Conservation (phyloP, 1,140 invertebrate species). For the Leptinotarsa defecta region DNA sequence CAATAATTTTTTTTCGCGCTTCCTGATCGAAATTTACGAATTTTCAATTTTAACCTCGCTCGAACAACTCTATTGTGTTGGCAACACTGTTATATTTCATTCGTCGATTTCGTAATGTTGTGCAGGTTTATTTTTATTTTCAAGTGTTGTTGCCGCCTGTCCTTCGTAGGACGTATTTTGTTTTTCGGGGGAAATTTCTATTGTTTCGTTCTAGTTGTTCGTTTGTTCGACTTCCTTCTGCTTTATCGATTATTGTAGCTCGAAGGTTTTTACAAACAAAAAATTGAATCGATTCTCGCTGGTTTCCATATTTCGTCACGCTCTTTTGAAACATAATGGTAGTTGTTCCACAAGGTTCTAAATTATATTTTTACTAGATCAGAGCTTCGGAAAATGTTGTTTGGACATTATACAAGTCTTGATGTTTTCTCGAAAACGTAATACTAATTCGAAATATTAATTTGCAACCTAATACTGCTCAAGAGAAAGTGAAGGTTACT, state of each 20-base stretch:
- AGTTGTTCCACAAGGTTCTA: no score
- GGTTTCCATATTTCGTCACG: neutral
- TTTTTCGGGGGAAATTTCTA: neutral
- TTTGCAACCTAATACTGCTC: no score
- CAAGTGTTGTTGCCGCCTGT: neutral
- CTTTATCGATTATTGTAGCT: neutral
- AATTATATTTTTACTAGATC: no score
- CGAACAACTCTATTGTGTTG: no score
- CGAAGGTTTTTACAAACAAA: neutral
- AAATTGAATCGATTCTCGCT: neutral
- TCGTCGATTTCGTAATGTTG: conserved; percentile 8
- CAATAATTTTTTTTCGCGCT: no score
- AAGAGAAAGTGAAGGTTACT: no score
- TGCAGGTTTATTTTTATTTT: conserved; percentile 1
- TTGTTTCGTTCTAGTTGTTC: neutral
- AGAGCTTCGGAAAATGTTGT: no score
- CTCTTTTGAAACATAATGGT: neutral
- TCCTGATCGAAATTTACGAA: no score
- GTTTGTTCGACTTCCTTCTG: neutral
- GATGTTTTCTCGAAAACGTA: no score
- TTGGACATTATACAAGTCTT: no score
- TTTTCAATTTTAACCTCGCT: no score
- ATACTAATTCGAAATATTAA: no score
- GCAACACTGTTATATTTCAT: conserved; percentile 2
- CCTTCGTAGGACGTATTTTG: neutral